Percentiles rank a stretch among this genome's conserved stretches.
Evolutionary conservation across 1,140 invertebrate genomes (phyloP).

Genomic region (Phenacoccus solenopsis): DNA sequence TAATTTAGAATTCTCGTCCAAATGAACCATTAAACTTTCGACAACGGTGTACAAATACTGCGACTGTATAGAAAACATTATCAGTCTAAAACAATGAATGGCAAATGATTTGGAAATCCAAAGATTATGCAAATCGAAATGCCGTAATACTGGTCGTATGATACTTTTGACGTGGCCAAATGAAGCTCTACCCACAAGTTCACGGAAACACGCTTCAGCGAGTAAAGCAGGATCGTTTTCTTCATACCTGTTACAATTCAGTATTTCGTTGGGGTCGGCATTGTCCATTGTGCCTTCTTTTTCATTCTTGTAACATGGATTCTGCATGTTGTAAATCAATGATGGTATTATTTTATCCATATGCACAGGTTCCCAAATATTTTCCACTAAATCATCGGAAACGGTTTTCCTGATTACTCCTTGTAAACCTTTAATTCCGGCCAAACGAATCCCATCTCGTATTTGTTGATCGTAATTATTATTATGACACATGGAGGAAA

Average conservation of each 20-base stretch:
- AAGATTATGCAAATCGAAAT: constrained; percentile 86
- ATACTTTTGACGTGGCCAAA: constrained; percentile 87
- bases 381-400: constrained; percentile 95
- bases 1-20: constrained; percentile 68
- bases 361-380: constrained; percentile 95
- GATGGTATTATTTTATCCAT: constrained; percentile 99
- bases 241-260: constrained; percentile 32
- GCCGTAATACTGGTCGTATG: constrained; percentile 69
- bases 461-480: constrained; percentile 51
- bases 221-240: constrained; percentile 60
- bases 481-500: constrained; percentile 92
- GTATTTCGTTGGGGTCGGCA: not conserved
- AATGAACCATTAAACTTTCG: constrained; percentile 83
- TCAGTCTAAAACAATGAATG: constrained; percentile 88
- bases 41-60: constrained; percentile 97
- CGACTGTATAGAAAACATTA: constrained; percentile 96
- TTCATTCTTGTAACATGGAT: not conserved
- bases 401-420: constrained; percentile 96
- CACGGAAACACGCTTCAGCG: constrained; percentile 86
- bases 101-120: constrained; percentile 96
- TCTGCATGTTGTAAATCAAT: constrained; percentile 89
- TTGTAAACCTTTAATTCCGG: constrained; percentile 67
- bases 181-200: constrained; percentile 84
- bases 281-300: not conserved
- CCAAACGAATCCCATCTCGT: constrained; percentile 61